Conservation (phyloP, 2,888 invertebrate genomes). For the Dolichopus griseipennis region DNA sequence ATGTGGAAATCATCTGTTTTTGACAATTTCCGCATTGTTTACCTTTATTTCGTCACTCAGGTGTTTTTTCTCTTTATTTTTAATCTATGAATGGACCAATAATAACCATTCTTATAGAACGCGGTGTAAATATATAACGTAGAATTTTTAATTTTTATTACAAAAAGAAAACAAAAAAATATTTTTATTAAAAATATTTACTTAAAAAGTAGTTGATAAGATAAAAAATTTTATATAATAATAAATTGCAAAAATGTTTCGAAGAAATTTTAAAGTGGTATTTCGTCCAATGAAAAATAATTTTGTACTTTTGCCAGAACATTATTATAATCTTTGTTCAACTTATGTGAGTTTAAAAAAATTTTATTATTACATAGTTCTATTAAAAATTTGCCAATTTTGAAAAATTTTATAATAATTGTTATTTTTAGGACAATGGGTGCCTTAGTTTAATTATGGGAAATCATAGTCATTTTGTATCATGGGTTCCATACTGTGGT, state of each 20-base stretch:
- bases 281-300: conserved; percentile 40
- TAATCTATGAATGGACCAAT: not conserved
- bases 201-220: not conserved
- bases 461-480: conserved; percentile 35
- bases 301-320: conserved; percentile 38
- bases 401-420: not conserved
- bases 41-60: conserved; percentile 1
- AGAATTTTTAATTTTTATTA: not conserved
- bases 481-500: conserved; percentile 40
- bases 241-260: conserved; percentile 33
- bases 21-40: conserved; percentile 5
- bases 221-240: no score
- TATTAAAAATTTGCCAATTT: not conserved
- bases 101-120: no score
- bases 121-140: not conserved
- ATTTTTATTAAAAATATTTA: not conserved
- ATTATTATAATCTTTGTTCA: conserved; percentile 39
- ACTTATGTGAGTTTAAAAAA: conserved; percentile 38
- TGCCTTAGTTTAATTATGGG: conserved; percentile 38
- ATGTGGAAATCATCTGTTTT: not conserved
- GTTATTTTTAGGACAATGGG: conserved; percentile 36
- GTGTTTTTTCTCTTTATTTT: not conserved
- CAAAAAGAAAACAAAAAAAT: not conserved
- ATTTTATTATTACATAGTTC: not conserved
- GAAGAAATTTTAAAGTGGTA: conserved; percentile 41